Evolutionary conservation across 2,888 invertebrate species (phyloP), one percentile per base, ranked within the genome.

Genomic region (Heterodera filipjevi): DNA sequence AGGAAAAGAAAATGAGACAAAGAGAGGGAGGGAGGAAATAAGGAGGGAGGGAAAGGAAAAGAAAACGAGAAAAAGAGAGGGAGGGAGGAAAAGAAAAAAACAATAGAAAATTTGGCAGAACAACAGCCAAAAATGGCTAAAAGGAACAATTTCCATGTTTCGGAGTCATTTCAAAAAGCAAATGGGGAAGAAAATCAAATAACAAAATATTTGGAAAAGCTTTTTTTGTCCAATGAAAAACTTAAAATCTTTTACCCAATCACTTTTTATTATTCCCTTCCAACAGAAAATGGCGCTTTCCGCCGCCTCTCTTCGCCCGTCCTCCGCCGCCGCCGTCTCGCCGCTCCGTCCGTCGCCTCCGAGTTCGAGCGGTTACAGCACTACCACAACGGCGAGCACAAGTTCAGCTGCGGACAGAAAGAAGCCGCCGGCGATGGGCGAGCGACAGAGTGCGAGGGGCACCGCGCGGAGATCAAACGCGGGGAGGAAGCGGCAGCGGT

Each of bases 341-440:
- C 59, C 59, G 59, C 27, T 8, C n/a, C 59, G 59, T 59, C 59
- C 59, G 59, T 59, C 59, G 59, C 59, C 59, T 19, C 59, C 59
- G 5, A 59, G 59, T 59, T 59, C 59, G 22, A 59, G 59, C 59
- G 59, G 59, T 59, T 59, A 59, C 59, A 59, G 59, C 59, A 59
- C 59, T 6, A 59, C 59, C n/a, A 59, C 59, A 27, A 59, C n/a
- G n/a, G 12, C 27, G n/a, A n/a, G 19, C 19, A 19, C 53, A 22
- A 10, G n/a, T n/a, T n/a, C n/a, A 8, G n/a, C 59, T n/a, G 27
- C n/a, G 59, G 27, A 59, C 27, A 27, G 27, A 19, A n/a, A 59
- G 6, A 5, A 8, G 6, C 2, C 59, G 27, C 59, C 59, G 27
- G 59, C 59, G n/a, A 27, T 59, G 59, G 59, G 59, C 59, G 59